These are phyloP conservation scores for Ctenopoma multispine DNA, from an alignment of 2,797 vertebrate species.

Conservation along the genomic window DNA sequence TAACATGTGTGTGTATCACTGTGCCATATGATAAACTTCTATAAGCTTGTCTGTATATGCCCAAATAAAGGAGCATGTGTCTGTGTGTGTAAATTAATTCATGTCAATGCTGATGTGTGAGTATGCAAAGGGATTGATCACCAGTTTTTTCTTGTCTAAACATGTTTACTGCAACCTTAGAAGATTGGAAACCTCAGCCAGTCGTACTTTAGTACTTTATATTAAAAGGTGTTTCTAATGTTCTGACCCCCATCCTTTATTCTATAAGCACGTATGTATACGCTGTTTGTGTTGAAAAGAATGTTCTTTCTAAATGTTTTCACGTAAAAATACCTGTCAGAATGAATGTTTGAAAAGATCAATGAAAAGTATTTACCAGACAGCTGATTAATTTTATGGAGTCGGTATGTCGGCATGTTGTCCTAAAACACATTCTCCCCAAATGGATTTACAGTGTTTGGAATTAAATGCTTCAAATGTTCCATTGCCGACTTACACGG, in stretches of 20 bases:
- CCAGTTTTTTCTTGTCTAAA: conserved; percentile 55
- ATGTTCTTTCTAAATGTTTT: background rate
- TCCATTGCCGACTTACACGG: conserved; percentile 44
- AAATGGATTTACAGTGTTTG: conserved; percentile 47
- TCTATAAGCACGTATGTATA: too few species aligned
- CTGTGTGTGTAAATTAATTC: background rate
- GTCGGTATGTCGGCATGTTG: too few species aligned
- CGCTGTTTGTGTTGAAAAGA: too few species aligned
- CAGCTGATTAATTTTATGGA: too few species aligned
- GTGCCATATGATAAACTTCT: background rate
- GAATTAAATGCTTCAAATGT: conserved; percentile 59
- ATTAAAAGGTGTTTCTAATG: too few species aligned
- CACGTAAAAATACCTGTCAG: background rate
- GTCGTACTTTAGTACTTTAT: background rate
- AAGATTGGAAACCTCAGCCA: conserved; percentile 54
- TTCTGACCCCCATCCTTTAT: too few species aligned
- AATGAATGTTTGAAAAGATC: background rate
- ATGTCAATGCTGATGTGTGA: background rate
- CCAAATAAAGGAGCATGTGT: background rate
- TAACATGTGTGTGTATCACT: background rate
- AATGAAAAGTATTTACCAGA: background rate
- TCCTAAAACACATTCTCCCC: conserved; percentile 6
- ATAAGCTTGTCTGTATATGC: background rate
- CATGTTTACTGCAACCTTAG: conserved; percentile 49
- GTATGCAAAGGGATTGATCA: conserved; percentile 27